Evolutionary conservation across 2,797 vertebrate species (phyloP).

Genomic region (Loriculus beryllinus): DNA sequence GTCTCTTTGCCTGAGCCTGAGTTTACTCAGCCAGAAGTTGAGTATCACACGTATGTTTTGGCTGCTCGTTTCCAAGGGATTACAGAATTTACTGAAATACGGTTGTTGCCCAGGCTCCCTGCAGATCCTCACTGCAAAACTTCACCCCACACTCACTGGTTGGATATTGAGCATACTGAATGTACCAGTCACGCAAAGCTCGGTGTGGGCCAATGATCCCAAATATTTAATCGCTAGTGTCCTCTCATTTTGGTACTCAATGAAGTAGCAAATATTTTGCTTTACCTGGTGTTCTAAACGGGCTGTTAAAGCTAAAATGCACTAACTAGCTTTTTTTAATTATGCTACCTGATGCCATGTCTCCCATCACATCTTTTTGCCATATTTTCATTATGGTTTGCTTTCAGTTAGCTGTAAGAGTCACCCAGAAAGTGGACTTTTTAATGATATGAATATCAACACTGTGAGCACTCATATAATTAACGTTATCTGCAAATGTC

Average conservation of each 20-base stretch:
- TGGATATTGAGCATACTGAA: background rate
- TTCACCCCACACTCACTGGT: background rate
- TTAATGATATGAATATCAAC: background rate
- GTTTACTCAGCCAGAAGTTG: background rate
- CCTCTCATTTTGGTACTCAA: background rate
- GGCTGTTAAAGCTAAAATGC: background rate
- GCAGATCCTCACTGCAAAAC: background rate
- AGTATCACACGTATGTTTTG: background rate
- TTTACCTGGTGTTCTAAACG: background rate
- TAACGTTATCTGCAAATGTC: background rate
- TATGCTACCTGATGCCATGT: background rate
- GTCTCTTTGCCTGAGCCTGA: background rate
- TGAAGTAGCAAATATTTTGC: background rate
- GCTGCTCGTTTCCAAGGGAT: background rate
- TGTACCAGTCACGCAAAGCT: fast-evolving
- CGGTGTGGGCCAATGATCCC: background rate
- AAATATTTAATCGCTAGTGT: background rate
- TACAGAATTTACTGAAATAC: background rate
- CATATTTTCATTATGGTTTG: background rate
- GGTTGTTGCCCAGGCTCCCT: background rate
- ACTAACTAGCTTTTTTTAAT: background rate
- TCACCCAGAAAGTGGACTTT: background rate
- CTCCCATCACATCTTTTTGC: background rate
- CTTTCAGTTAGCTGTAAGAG: background rate
- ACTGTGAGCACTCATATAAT: background rate